A percentile compares a stretch with the other conserved stretches of the same genome.
These are phyloP conservation scores for Carabus problematicus DNA, from an alignment of 2,888 invertebrate species.

Conservation along the genomic window DNA sequence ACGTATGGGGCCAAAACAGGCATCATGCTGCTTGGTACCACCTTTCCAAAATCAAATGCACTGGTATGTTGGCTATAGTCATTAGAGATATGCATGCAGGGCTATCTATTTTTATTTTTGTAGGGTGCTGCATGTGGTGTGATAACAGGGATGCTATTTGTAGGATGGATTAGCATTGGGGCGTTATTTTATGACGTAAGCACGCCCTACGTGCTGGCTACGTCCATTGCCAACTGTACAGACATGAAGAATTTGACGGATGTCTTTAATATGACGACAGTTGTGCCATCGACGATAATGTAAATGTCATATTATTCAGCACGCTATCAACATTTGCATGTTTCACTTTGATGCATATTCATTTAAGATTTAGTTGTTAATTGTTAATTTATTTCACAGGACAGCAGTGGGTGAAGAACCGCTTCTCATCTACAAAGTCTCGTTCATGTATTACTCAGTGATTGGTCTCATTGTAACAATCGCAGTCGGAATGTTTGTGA, in stretches of 20 bases:
- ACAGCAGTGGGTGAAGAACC: slow-evolving; percentile 5
- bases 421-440: slow-evolving; percentile 26
- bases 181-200: slow-evolving; percentile 15
- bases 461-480: slow-evolving; percentile 19
- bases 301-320: too few species aligned
- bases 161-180: slow-evolving; percentile 13
- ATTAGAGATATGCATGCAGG: too few species aligned
- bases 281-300: not conserved
- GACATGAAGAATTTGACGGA: not conserved
- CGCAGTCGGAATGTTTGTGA: slow-evolving; percentile 8
- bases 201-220: not conserved
- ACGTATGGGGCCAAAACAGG: slow-evolving; percentile 17
- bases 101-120: too few species aligned
- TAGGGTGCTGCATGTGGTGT: slow-evolving; percentile 16
- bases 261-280: slow-evolving; percentile 3
- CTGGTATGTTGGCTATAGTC: not conserved
- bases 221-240: slow-evolving; percentile 3
- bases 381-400: too few species aligned
- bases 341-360: too few species aligned
- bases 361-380: too few species aligned
- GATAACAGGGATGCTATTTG: not conserved
- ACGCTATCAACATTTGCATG: too few species aligned
- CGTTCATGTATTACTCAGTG: slow-evolving; percentile 21
- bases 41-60: slow-evolving; percentile 13
- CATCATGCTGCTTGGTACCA: slow-evolving; percentile 17